Base-by-base conservation (phyloP, 2,113 vertebrate species). In the Triplophysa siluroides region DNA sequence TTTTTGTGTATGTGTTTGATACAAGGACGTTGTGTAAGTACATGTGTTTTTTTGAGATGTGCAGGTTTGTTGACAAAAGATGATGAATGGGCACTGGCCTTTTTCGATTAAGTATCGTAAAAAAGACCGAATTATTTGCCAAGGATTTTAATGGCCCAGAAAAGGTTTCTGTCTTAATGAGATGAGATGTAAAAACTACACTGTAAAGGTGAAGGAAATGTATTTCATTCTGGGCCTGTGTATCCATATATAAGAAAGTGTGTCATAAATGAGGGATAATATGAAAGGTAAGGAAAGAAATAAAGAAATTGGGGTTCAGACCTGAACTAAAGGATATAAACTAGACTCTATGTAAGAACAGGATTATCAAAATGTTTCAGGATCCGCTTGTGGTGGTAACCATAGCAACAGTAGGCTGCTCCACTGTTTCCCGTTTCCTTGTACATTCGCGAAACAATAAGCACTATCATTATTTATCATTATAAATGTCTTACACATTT, bases 221-320 rank as follows among this genome's bases (percentile, higher is more conserved):
- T 8, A 12, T 45, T 75, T 62, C 19, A 75, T 62, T 26, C 14
- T 23, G 21, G 21, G n/a, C 21, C 9, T 11, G 45, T 58, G 56
- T 9, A 60, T 29, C 23, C 9, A 24, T 61, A 43, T 10, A n/a
- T 16, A 54, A 45, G 23, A 19, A 21, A 64, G 1, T n/a, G 7
- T 10, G 21, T 65, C 24, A 65, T 76, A 64, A 76, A 76, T 76
- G 45, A 38, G 61, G 43, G 21, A 47, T 4, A 10, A 62, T 47
- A 26, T 47, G 58, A 75, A 62, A 63, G 38, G 41, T 52, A 45
- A 65, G 52, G 26, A 52, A 23, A 21, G 61, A 45, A 16, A 38
- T 38, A 11, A 45, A 45, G 43, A 1, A 9, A 45, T 11, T 45
- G 43, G 12, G 43, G 2, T 10, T 45, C 43, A 38, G 33, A 38